These are phyloP conservation scores for Corvus cornix DNA, from an alignment of 2,113 vertebrate genomes.

Conservation along the genomic window DNA sequence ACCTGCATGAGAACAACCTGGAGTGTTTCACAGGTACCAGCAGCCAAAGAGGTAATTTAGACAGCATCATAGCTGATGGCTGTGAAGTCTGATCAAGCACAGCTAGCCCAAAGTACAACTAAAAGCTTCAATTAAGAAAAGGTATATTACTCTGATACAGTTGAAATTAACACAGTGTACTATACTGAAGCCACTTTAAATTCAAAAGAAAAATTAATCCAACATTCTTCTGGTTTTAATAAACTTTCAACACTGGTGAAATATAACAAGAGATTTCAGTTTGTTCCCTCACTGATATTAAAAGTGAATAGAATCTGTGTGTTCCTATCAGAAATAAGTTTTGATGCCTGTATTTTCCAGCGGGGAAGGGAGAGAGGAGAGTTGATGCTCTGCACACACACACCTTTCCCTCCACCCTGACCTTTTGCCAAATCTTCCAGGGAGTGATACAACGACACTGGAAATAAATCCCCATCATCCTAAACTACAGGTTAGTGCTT, in stretches of 20 bases:
- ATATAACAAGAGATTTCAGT: background rate
- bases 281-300: background rate
- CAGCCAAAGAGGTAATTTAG: background rate
- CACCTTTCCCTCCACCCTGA: background rate
- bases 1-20: background rate
- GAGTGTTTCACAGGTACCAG: background rate
- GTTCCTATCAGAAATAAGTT: background rate
- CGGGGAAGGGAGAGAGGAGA: background rate
- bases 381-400: background rate
- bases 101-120: background rate
- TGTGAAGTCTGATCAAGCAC: background rate
- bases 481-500: background rate
- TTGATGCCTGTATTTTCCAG: background rate
- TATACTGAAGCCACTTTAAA: background rate
- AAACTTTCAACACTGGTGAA: background rate
- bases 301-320: background rate
- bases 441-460: fast-evolving
- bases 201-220: background rate
- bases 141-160: background rate
- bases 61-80: background rate
- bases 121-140: background rate
- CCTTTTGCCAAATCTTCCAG: background rate
- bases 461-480: background rate
- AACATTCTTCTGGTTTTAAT: background rate
- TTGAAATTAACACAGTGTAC: background rate